phyloP scores from a whole-genome alignment of 2,113 vertebrate species.

The Etia nguti region DNA sequence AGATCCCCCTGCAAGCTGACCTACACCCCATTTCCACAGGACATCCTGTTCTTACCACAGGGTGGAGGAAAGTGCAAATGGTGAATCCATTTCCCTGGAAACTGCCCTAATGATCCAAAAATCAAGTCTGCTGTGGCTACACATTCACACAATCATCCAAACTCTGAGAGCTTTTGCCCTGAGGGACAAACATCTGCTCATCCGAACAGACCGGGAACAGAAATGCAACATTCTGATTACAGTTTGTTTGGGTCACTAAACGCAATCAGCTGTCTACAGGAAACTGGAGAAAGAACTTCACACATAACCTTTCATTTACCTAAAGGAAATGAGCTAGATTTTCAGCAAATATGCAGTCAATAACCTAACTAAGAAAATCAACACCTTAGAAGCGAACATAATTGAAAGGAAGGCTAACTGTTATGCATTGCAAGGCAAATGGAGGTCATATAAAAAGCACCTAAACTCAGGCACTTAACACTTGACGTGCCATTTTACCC shows the following conservation, averaged over 20 bases:
- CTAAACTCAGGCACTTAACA: neutral
- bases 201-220: neutral
- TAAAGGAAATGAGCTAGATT: neutral
- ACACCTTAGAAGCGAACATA: neutral
- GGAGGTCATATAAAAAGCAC: neutral
- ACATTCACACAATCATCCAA: neutral
- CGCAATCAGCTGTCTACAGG: neutral
- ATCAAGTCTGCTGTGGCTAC: neutral
- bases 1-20: conserved; percentile 10
- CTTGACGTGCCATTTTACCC: neutral
- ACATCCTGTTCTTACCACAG: conserved; percentile 29
- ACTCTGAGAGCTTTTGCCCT: neutral
- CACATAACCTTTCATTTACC: neutral
- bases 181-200: neutral
- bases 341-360: neutral
- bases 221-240: neutral
- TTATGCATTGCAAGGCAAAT: too few species aligned
- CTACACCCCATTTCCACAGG: neutral
- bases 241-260: neutral
- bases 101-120: neutral
- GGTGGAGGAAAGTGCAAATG: conserved; percentile 8
- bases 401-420: neutral
- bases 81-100: neutral
- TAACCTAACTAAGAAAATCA: neutral
- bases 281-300: neutral